phyloP scores from a whole-genome alignment of 1,140 invertebrate genomes.

The Plutomurus gul region DNA sequence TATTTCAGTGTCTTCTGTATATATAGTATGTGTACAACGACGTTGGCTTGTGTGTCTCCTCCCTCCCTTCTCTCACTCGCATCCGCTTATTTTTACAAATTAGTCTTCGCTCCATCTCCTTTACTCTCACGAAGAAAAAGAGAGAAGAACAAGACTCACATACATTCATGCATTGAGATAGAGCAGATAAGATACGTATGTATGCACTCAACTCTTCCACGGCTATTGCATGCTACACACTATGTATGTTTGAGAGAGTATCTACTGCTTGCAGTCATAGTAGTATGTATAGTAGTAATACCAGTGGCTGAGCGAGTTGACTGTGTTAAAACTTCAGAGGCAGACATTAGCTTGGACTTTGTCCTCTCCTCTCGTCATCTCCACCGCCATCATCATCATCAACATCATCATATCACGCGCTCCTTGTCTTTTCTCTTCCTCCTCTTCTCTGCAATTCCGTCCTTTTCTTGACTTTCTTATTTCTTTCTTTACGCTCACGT shows the following conservation, averaged over 20 bases:
- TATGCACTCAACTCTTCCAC: too few species aligned
- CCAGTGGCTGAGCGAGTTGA: not conserved
- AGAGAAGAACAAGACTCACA: conserved; percentile 5
- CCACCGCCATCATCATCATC: conserved; percentile 6
- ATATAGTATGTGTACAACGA: not conserved
- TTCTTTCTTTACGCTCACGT: conserved; percentile 12
- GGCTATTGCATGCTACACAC: too few species aligned
- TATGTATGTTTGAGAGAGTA: too few species aligned
- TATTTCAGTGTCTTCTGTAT: not conserved
- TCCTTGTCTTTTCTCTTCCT: not conserved
- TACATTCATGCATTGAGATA: too few species aligned
- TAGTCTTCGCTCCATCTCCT: conserved; percentile 40
- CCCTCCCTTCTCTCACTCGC: conserved; percentile 35
- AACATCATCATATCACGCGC: conserved; percentile 14
- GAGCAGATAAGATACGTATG: too few species aligned
- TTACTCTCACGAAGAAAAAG: not conserved
- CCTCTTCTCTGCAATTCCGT: not conserved
- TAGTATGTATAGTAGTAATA: not conserved
- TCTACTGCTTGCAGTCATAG: too few species aligned
- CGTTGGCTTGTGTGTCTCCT: conserved; percentile 27
- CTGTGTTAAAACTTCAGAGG: conserved; percentile 19
- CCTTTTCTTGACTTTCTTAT: not conserved
- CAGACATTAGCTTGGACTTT: conserved; percentile 5
- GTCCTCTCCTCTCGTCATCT: conserved; percentile 20
- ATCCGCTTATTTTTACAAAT: conserved; percentile 55